Evolutionary conservation across 2,888 invertebrate species (phyloP), one percentile per base, ranked within the genome.

Genomic region (Hirtodrosophila confusa): DNA sequence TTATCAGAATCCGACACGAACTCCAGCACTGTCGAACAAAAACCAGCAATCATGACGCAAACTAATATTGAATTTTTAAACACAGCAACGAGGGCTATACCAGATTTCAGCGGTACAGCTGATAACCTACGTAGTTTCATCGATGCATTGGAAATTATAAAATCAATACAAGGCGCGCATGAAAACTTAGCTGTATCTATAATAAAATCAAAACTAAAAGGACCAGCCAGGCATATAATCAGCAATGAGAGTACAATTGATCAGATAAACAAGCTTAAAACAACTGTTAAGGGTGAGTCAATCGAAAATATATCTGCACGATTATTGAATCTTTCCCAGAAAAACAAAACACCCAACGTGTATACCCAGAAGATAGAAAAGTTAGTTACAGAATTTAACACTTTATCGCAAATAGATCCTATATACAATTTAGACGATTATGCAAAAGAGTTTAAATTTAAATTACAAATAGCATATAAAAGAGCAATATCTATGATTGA

Each of bases 21-120:
- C 12, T 37, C 12, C 37, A 37, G 37, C 37, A 11, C 11, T 12
- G 11, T 37, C 7, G 37, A 37, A 37, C 37, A 43, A 27, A 27
- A 29, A 43, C 6, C 7, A 43, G 27, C 9, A 37, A 49, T 49
- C 29, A 50, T 50, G 50, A 7, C 12, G 12, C 49, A 49, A 17
- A 29, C 49, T 9, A 50, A 50, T 29, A 29, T 50, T 29, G 49
- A 50, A 29, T 50, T 50, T 7, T 39, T 50, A 39, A 39, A 50
- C 31, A 50, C 40, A 12, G 39, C 40, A 39, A 39, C 49, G 2
- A 49, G 3, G 11, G 12, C 40, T 31, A 31, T 50, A 50, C 50
- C 39, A n/a, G 39, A 39, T 11, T 50, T 50, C 39, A 40, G 29
- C 29, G 50, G 50, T 23, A 50, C 17, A 40, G 31, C 31, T 50